Evolutionary conservation across 2,888 invertebrate species (phyloP).

Genomic region (Lydus trimaculatus): DNA sequence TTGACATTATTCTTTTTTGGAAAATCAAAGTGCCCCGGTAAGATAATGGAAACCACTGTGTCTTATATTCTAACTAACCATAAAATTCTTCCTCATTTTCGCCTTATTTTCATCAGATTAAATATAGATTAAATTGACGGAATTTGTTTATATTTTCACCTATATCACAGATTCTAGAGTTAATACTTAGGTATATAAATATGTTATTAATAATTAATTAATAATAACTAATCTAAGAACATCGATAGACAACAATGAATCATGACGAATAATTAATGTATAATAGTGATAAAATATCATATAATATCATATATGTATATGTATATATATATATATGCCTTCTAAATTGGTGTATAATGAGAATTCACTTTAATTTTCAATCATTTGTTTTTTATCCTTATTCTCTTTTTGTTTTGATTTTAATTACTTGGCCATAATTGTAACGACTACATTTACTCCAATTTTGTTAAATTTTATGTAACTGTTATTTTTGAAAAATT

Average conservation of each 20-base stretch:
- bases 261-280: conserved; percentile 43
- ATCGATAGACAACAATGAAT: conserved; percentile 42
- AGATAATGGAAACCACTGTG: conserved; percentile 28
- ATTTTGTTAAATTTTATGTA: background rate
- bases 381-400: conserved; percentile 1
- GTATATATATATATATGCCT: conserved; percentile 18
- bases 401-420: conserved; percentile 22
- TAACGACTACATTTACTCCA: conserved; percentile 21
- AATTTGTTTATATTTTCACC: conserved; percentile 47
- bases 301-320: too few species aligned
- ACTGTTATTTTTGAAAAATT: background rate
- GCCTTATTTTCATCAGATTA: background rate
- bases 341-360: conserved; percentile 50
- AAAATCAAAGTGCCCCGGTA: conserved; percentile 26
- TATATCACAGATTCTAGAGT: conserved; percentile 53
- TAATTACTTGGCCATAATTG: conserved; percentile 19
- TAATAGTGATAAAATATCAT: conserved; percentile 48
- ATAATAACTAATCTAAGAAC: conserved; percentile 26
- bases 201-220: conserved; percentile 36
- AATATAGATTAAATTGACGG: conserved; percentile 48
- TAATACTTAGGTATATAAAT: conserved; percentile 47
- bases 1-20: conserved; percentile 33
- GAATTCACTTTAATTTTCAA: conserved; percentile 43
- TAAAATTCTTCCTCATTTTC: conserved; percentile 13
- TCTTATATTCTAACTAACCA: conserved; percentile 20